Evolutionary conservation across 2,888 invertebrate species (phyloP), one percentile per base, ranked within the genome.

Genomic region (Spodoptera picta): DNA sequence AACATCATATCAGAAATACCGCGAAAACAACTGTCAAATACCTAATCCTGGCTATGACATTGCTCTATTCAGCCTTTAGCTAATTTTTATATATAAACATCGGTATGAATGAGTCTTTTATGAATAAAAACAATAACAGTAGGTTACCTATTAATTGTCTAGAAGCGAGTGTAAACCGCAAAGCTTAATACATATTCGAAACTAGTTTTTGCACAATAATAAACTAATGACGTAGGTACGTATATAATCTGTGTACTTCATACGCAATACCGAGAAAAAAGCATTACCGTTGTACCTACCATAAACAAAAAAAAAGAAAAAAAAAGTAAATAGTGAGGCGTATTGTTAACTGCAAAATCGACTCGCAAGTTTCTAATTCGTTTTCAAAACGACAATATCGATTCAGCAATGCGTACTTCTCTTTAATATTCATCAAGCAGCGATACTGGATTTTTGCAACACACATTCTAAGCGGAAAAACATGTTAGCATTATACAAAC

Each of bases 381-480:
- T 56, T 56, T 41, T 44, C 59, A 65, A 74, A 58, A 45, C 14
- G 11, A n/a, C 45, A n/a, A 6, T 43, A 54, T 43, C 47, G 31
- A 66, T 43, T 42, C 4, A 46, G 51, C 44, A 44, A 44, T 46
- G 60, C 41, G 27, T 12, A 12, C 4, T 27, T 9, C 9, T 5
- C 14, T 7, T 76, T 67, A 63, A 77, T 73, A 73, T 73, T 73
- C 74, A 75, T 73, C 74, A 75, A 49, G 9, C 36, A 27, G 23
- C 52, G 50, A 44, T 14, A 43, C 45, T 77, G 73, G 73, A 77
- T 63, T 73, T 73, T 73, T 77, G 69, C 77, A 19, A 57, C 42
- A 46, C 44, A 68, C 48, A 58, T 50, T 50, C 43, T 57, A 49
- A 31, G 57, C 73, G 77, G 77, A 68, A 77, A 76, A 76, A 59